Evolutionary conservation across 1,140 invertebrate species (phyloP).

Genomic region (Listronotus oregonensis): DNA sequence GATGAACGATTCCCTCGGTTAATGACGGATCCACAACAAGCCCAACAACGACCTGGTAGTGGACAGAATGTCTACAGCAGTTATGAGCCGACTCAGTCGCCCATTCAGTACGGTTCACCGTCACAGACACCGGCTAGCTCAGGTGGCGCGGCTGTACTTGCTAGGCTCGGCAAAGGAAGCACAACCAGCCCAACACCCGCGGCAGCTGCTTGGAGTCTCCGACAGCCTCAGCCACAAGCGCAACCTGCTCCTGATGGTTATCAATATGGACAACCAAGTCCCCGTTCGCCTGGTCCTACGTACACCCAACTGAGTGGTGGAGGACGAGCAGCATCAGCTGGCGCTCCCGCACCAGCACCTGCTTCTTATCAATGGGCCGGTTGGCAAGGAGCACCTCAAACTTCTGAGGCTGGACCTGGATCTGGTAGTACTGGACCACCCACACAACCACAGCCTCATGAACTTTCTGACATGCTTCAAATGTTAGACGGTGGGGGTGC

Average conservation of each 20-base stretch:
- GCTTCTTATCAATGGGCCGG: slow-evolving; percentile 66
- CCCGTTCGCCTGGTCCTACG: slow-evolving; percentile 79
- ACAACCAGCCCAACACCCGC: slow-evolving; percentile 64
- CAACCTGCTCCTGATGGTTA: slow-evolving; percentile 66
- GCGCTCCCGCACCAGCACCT: slow-evolving; percentile 42
- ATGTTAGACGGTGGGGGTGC: slow-evolving; percentile 86
- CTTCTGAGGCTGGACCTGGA: slow-evolving; percentile 55
- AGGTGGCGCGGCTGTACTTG: slow-evolving; percentile 57
- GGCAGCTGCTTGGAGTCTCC: slow-evolving; percentile 64
- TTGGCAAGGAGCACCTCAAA: slow-evolving; percentile 65
- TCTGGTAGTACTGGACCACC: slow-evolving; percentile 55
- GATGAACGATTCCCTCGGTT: slow-evolving; percentile 35
- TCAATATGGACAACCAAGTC: slow-evolving; percentile 81
- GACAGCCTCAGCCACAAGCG: slow-evolving; percentile 51
- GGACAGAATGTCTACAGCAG: slow-evolving; percentile 71
- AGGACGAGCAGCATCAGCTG: slow-evolving; percentile 59
- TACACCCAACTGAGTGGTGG: slow-evolving; percentile 83
- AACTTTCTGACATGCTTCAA: slow-evolving; percentile 93
- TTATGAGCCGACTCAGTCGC: slow-evolving; percentile 73
- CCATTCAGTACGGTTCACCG: slow-evolving; percentile 67
- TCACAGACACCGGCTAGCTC: slow-evolving; percentile 55
- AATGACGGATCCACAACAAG: slow-evolving; percentile 47
- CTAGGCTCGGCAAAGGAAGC: slow-evolving; percentile 65
- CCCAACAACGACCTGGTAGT: slow-evolving; percentile 63
- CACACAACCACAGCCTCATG: slow-evolving; percentile 72